Conservation (phyloP, 2,888 invertebrate species). For the Empis stercorea region DNA sequence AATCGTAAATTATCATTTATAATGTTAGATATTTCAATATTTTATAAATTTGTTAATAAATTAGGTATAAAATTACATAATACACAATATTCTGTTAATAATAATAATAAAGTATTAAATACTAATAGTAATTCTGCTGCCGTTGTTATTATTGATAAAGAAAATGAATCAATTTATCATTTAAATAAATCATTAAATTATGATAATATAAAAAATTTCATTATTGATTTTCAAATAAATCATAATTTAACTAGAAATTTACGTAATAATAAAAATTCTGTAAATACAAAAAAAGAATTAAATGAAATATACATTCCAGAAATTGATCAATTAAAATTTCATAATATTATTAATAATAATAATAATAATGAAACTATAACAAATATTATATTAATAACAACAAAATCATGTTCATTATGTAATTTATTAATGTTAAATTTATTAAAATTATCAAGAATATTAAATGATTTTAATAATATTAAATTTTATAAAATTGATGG, state of each 20-base stretch:
- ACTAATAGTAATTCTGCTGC: too few species aligned
- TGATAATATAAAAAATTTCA: neutral
- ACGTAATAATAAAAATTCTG: neutral
- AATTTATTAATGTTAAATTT: neutral
- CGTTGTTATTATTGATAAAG: neutral
- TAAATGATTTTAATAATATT: slow-evolving; percentile 20
- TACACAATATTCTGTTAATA: neutral
- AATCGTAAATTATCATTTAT: neutral
- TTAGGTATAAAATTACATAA: neutral
- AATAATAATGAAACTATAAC: neutral
- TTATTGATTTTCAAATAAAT: neutral
- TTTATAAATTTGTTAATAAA: slow-evolving; percentile 1
- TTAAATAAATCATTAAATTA: neutral
- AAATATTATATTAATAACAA: neutral
- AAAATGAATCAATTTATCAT: neutral
- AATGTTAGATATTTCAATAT: neutral
- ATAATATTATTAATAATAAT: neutral
- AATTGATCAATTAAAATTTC: neutral
- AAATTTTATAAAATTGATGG: slow-evolving; percentile 63
- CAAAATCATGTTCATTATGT: neutral
- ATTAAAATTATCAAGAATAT: neutral
- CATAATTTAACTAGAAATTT: neutral
- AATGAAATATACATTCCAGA: neutral
- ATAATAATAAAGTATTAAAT: too few species aligned
- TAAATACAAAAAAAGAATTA: neutral